phyloP scores from a whole-genome alignment of 2,113 vertebrate genomes.

The Hemibagrus wyckioides region DNA sequence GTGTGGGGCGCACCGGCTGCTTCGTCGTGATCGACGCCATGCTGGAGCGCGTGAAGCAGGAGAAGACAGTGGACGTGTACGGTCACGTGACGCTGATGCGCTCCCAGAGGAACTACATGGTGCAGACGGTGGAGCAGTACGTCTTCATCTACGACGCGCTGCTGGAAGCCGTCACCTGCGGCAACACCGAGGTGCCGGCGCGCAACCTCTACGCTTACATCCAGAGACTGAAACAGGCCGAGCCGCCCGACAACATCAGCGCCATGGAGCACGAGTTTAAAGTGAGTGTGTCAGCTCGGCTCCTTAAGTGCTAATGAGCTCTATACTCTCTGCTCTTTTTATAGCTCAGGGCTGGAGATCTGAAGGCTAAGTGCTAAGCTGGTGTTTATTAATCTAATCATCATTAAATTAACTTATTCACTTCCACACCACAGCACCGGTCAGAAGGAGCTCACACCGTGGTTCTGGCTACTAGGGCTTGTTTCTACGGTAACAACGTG shows the following conservation, averaged over 20 bases:
- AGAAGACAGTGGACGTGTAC: constrained; percentile 97
- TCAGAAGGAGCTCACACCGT: no score
- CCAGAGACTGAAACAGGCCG: constrained; percentile 95
- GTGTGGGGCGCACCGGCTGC: constrained; percentile 96
- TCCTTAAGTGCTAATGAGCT: background rate
- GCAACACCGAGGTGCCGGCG: constrained; percentile 97
- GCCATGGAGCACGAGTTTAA: constrained; percentile 83
- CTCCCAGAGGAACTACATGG: constrained; percentile 99
- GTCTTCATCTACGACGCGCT: constrained; percentile 97
- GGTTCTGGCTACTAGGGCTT: no score
- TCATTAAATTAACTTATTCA: background rate
- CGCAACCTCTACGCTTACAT: constrained; percentile 97
- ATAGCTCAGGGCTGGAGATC: background rate
- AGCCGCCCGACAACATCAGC: constrained; percentile 93
- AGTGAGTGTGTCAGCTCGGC: constrained; percentile 22
- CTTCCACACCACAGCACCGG: background rate
- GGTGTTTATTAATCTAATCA: background rate
- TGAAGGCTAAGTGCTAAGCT: background rate
- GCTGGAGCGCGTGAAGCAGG: constrained; percentile 97
- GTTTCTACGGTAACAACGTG: no score
- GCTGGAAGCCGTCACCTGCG: constrained; percentile 95
- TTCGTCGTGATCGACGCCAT: constrained; percentile 99
- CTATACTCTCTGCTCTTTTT: background rate
- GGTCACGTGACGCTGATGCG: constrained; percentile 98
- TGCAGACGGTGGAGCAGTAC: constrained; percentile 98